Evolutionary conservation across 2,888 invertebrate species (phyloP), one percentile per base, ranked within the genome.

Genomic region (Tetranychus truncatus): DNA sequence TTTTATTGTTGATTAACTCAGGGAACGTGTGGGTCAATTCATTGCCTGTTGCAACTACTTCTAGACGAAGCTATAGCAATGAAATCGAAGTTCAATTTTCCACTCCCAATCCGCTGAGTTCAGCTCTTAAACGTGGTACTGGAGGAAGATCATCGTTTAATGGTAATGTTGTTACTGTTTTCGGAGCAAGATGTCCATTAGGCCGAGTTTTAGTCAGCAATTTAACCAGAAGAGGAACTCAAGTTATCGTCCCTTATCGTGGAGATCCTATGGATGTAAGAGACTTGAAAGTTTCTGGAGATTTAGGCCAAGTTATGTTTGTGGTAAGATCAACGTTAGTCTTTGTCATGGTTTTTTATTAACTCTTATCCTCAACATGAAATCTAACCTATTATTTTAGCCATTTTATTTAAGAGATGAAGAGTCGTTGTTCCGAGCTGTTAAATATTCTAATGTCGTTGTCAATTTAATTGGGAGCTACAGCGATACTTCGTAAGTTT

Each of bases 131-230:
- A 69, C 75, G 78, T 65, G 86, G 86, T 9, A 81, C 82, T 66
- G 86, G 85, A 34, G 97, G 96, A 21, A 88, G 99, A 65, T 90
- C 91, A 79, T 96, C 95, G 81, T 99, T 97, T 83, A 97, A 91
- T 84, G 99, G 99, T 0, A 86, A 91, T 75, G 94, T 97, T 2
- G 94, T 92, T n/a, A 99, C 99, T n/a, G 91, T 99, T 1, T 96
- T 97, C 83, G 97, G 97, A 74, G 88, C 88, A 75, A 89, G 89
- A 65, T 97, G 97, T 1, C 93, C 92, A 81, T 84, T 96, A 0
- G 99, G 97, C 0, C 86, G 88, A 78, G 89, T 90, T 85, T 87
- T 97, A 20, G 89, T 91, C 82, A 95, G 94, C 82, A 88, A 89
- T 81, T 85, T 99, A 75, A 80, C 82, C 1, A 83, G 82, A 78